phyloP scores from a whole-genome alignment of 2,888 invertebrate species.

The Lampropteryx suffumata region DNA sequence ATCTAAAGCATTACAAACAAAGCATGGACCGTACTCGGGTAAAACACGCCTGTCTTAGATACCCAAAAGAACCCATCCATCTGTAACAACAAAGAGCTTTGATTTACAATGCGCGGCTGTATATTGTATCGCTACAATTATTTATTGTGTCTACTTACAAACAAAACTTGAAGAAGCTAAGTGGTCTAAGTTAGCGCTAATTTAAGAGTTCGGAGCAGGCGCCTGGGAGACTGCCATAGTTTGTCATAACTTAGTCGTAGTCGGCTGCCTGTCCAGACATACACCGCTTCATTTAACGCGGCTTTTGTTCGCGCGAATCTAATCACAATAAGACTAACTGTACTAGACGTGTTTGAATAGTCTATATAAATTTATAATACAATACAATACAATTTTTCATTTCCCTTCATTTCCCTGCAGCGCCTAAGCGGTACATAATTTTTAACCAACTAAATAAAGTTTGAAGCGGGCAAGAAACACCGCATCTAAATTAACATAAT shows the following conservation, averaged over 20 bases:
- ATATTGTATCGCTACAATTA: conserved; percentile 68
- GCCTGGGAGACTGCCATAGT: conserved; percentile 60
- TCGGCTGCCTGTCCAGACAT: conserved; percentile 47
- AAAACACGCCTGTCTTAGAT: conserved; percentile 3
- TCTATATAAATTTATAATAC: background rate
- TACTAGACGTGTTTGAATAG: background rate
- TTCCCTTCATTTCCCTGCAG: too few relatives aligned
- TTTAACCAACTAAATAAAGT: conserved; percentile 36
- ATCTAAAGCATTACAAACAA: conserved; percentile 4
- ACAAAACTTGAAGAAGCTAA: conserved; percentile 79
- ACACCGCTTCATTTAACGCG: conserved; percentile 58
- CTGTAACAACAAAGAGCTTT: conserved; percentile 53
- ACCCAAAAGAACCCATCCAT: conserved; percentile 36
- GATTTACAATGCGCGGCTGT: conserved; percentile 58
- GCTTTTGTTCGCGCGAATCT: conserved; percentile 59
- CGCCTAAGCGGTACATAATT: conserved; percentile 11
- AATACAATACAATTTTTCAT: background rate
- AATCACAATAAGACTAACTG: conserved; percentile 45
- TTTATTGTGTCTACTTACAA: conserved; percentile 71
- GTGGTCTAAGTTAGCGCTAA: conserved; percentile 78
- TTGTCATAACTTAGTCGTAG: conserved; percentile 74
- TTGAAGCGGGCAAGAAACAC: conserved; percentile 47
- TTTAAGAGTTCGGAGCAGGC: conserved; percentile 73
- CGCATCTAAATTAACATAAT: conserved; percentile 63
- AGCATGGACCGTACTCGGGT: background rate